Evolutionary conservation across 2,113 vertebrate genomes (phyloP), one percentile per base, ranked within the genome.

Genomic region (Gorilla gorilla): DNA sequence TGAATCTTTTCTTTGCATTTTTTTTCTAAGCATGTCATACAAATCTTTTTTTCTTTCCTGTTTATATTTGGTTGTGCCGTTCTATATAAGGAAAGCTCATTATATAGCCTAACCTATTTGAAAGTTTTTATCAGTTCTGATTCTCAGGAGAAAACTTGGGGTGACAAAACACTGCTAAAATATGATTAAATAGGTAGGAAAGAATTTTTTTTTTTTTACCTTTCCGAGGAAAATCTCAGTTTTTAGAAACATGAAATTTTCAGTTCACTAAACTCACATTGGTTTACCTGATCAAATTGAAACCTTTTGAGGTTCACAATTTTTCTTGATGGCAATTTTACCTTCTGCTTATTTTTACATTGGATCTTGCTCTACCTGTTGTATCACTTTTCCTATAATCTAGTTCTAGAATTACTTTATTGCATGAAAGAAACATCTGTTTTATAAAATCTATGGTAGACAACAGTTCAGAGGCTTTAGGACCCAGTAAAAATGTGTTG

Each of bases 161-260:
- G 55, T 81, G 38, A 83, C 30, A 87, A 91, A 90, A 92, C 12
- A 80, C 48, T 30, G 57, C 48, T 86, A 80, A 83, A 66, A 12
- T 80, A 2, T 48, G 78, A 81, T 66, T 96, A 45, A 94, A 14
- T 40, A 17, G 45, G 17, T 75, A 75, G 75, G 48, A 90, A 96
- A 87, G 18, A 94, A 80, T 88, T 81, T 22, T 61, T 61, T 64
- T 35, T 92, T 95, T 94, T 91, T 40, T 91, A 2, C n/a, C 27
- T 90, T 94, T 90, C 43, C 94, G 79, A 88, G 10, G 55, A 93
- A 89, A 92, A 40, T 7, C 38, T 35, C 73, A 27, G 30, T 82
- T 90, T 75, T 89, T 96, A 83, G 3, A 73, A 87, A 86, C n/a
- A 86, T 72, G 72, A 87, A 90, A 83, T 92, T 96, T 18, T 95